These are phyloP conservation scores for Synanthedon andrenaeformis DNA, from an alignment of 2,888 invertebrate species.

Conservation along the genomic window DNA sequence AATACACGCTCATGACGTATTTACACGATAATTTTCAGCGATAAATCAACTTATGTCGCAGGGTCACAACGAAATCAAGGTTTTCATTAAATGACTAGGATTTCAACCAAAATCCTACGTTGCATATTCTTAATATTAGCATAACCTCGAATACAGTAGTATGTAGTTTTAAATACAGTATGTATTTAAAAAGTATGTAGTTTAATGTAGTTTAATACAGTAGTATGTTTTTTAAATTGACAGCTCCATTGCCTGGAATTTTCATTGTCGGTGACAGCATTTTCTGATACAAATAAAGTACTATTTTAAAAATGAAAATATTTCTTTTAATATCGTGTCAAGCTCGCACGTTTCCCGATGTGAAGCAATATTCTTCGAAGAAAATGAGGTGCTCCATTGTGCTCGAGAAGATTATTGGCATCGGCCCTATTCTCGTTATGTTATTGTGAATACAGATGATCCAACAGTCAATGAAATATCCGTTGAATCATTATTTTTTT, in stretches of 20 bases:
- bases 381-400: slow-evolving; percentile 7
- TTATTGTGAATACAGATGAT: neutral
- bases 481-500: no score
- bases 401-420: slow-evolving; percentile 8
- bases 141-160: no score
- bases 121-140: no score
- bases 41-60: neutral
- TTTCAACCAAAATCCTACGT: no score
- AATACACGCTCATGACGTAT: slow-evolving; percentile 32
- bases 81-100: slow-evolving; percentile 11
- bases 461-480: neutral
- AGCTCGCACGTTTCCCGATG: slow-evolving; percentile 3
- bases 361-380: slow-evolving; percentile 5
- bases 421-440: slow-evolving; percentile 3
- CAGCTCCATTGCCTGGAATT: no score
- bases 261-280: no score
- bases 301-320: neutral
- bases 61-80: slow-evolving; percentile 5
- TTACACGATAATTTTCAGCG: slow-evolving; percentile 6
- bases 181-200: no score
- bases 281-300: neutral
- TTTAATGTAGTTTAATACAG: no score
- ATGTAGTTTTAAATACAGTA: no score
- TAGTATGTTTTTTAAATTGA: no score
- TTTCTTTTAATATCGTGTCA: neutral